Evolutionary conservation across 2,113 vertebrate genomes (phyloP).

Genomic region (Ranitomeya imitator): DNA sequence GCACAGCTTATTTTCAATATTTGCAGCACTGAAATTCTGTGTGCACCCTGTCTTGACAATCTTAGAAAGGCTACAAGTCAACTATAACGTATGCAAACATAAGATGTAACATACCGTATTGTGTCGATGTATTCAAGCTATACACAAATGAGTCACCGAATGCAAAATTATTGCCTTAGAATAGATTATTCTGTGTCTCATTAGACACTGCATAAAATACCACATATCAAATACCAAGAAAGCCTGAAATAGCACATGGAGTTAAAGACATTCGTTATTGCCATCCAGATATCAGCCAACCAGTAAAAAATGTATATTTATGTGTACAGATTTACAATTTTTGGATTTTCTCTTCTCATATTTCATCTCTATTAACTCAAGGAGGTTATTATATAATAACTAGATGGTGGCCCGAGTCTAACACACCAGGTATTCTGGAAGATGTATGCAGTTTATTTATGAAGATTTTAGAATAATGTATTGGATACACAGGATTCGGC

Average conservation of each 20-base stretch:
- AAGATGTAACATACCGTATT: conserved; percentile 10
- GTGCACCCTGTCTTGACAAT: not conserved
- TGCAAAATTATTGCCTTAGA: not conserved
- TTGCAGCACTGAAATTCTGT: conserved; percentile 8
- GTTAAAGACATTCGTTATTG: not conserved
- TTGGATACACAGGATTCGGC: no score
- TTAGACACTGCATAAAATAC: not conserved
- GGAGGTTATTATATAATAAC: no score
- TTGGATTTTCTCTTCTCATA: not conserved
- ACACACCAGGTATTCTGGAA: no score
- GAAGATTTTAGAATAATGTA: no score
- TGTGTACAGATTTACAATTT: not conserved
- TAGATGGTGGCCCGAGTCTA: no score
- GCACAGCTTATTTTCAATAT: conserved; percentile 17
- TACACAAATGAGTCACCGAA: conserved; percentile 21
- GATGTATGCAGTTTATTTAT: no score
- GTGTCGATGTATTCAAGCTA: not conserved
- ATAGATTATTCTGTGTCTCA: not conserved
- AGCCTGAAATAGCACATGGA: not conserved
- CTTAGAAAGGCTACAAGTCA: conserved; percentile 11
- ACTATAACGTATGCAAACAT: conserved; percentile 19
- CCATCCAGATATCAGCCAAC: not conserved
- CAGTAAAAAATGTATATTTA: not conserved
- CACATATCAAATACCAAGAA: not conserved
- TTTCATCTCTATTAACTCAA: no score